Evolutionary conservation across 2,888 invertebrate genomes (phyloP).

Genomic region (Xestia c-nigrum): DNA sequence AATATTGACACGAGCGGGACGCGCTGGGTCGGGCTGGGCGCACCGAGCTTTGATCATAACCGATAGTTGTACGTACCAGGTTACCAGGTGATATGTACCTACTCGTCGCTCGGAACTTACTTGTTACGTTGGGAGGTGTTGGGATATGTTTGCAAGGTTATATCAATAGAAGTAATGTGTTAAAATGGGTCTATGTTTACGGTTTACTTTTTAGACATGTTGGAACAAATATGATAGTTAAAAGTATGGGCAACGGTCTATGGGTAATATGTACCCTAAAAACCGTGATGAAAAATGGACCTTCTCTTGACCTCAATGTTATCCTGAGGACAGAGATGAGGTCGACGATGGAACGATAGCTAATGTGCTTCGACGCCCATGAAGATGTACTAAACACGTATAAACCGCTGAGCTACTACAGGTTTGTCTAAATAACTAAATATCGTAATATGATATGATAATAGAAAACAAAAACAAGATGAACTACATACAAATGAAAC

Average conservation of each 20-base stretch:
- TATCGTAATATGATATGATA: neutral
- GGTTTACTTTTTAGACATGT: neutral
- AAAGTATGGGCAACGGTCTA: neutral
- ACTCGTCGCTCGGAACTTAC: conserved; percentile 8
- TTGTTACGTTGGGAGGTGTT: conserved; percentile 6
- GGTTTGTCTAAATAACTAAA: neutral
- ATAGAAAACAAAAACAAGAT: neutral
- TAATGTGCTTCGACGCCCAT: neutral
- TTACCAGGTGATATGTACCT: conserved; percentile 47
- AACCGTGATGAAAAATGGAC: neutral
- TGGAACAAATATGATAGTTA: neutral
- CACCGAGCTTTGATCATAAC: conserved; percentile 68
- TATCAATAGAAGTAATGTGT: conserved; percentile 7
- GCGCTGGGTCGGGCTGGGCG: conserved; percentile 69
- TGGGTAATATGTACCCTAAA: neutral
- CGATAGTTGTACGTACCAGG: conserved; percentile 55
- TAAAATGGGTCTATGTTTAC: neutral
- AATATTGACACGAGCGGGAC: conserved; percentile 86
- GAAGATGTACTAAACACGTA: neutral
- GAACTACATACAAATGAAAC: neutral
- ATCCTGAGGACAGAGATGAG: too few species aligned
- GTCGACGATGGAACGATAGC: too few species aligned
- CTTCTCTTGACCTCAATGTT: too few species aligned
- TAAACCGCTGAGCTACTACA: neutral
- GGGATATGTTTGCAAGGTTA: neutral